Evolutionary conservation across 2,113 vertebrate species (phyloP), one percentile per base, ranked within the genome.

Genomic region (Boulengeromyrus knoepffleri): DNA sequence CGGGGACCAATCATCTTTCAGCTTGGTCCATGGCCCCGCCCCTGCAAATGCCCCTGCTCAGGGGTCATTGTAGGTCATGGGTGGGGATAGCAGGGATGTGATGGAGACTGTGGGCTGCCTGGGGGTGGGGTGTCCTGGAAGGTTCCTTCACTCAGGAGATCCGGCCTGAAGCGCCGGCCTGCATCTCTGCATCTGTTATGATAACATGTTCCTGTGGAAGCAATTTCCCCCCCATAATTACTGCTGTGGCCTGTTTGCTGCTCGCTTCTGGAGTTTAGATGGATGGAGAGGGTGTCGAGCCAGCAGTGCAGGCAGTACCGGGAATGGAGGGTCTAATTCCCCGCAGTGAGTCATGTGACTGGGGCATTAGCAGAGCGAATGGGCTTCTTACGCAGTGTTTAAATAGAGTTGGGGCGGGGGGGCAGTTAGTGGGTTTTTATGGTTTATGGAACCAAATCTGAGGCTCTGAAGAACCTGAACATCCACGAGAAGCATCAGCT

Each of bases 221-320:
- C 84, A 62, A 89, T 85, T 15, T 3, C 66, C 3, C 27, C 49
- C 77, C 7, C 21, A 89, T 89, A 85, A 89, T 85, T 19, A 49
- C 31, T 17, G 52, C 89, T 90, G 50, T 47, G 85, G 53, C 49
- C 53, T 90, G 85, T 46, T 49, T 45, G 85, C 80, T 70, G 15
- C 53, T 53, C 2, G 15, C 89, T 70, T 62, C 53, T 46, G 52
- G 36, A 46, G 42, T 86, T 90, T 70, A 47, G 89, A 31, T 31
- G 31, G 85, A 86, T 42, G 47, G 45, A 49, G 80, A 46, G 45
- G 85, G 27, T 86, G 85, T 52, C 45, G 5, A 50, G 46, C 47
- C 21, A 85, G 42, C 39, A 46, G 36, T 84, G 31, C 13, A 24
- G 19, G 47, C 17, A n/a, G 42, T 27, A 50, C 15, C 15, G 50